These are phyloP conservation scores for Microtus richardsoni DNA, from an alignment of 2,113 vertebrate species.

Conservation along the genomic window DNA sequence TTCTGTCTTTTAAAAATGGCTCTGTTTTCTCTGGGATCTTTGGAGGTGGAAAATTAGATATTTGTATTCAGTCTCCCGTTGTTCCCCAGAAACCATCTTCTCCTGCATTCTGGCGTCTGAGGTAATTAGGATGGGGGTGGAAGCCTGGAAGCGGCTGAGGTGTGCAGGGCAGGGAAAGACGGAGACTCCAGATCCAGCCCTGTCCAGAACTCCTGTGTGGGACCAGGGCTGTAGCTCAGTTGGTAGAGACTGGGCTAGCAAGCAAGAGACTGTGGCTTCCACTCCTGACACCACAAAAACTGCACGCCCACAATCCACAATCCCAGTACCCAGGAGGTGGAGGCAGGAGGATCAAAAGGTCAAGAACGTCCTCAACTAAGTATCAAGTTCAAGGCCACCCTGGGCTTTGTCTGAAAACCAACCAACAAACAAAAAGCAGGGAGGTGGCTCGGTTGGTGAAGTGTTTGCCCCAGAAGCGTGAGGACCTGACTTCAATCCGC, in stretches of 20 bases:
- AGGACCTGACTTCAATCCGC: neutral
- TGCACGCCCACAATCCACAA: too few species aligned
- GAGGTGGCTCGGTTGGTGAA: neutral
- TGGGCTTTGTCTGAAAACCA: neutral
- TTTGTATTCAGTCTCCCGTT: conserved; percentile 22
- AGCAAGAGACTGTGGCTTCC: neutral
- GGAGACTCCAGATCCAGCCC: neutral
- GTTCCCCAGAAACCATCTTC: conserved; percentile 49
- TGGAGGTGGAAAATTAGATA: neutral
- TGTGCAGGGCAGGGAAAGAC: neutral
- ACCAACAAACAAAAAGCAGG: neutral
- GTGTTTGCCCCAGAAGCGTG: neutral
- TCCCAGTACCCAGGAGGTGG: neutral
- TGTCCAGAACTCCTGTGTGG: neutral
- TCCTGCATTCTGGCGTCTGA: neutral
- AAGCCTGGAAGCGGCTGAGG: neutral
- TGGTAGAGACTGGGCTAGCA: neutral
- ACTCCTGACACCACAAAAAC: neutral
- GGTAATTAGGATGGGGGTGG: neutral
- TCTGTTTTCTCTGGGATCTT: conserved; percentile 41
- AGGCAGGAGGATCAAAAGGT: too few species aligned
- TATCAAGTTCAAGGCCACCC: neutral
- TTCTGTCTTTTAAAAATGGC: neutral
- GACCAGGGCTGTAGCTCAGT: neutral
- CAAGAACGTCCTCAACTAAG: neutral